Evolutionary conservation across 2,888 invertebrate genomes (phyloP).

Genomic region (Troides aeacus): DNA sequence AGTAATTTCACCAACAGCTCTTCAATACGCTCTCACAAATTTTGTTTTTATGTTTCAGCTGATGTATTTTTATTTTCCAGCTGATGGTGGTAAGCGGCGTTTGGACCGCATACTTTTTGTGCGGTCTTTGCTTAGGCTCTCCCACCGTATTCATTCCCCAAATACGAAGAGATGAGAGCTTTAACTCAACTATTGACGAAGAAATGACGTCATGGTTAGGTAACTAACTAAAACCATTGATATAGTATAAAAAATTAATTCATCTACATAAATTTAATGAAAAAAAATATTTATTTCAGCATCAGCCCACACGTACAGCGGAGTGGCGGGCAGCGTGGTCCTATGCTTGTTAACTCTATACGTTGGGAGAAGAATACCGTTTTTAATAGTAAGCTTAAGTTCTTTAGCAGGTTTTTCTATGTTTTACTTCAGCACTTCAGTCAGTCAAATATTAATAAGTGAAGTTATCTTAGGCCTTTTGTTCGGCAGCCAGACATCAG

Average conservation of each 20-base stretch:
- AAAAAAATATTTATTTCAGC: slow-evolving; percentile 34
- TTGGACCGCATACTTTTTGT: slow-evolving; percentile 9
- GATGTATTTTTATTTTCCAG: background rate
- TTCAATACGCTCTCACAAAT: no score
- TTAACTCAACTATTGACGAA: slow-evolving; percentile 36
- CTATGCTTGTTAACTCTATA: background rate
- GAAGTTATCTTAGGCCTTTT: slow-evolving; percentile 13
- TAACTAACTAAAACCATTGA: slow-evolving; percentile 34
- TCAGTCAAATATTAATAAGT: slow-evolving; percentile 11
- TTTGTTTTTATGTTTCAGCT: background rate
- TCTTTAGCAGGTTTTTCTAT: slow-evolving; percentile 15
- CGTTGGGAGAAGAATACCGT: slow-evolving; percentile 14
- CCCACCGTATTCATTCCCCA: slow-evolving; percentile 30
- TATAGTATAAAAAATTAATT: no score
- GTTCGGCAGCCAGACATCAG: slow-evolving; percentile 8
- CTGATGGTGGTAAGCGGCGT: slow-evolving; percentile 3
- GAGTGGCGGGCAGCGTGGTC: background rate
- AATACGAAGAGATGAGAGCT: slow-evolving; percentile 10
- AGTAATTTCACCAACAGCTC: no score
- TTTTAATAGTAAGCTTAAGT: slow-evolving; percentile 1
- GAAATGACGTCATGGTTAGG: slow-evolving; percentile 55
- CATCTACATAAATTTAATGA: background rate
- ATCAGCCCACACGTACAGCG: slow-evolving; percentile 6
- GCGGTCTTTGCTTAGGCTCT: slow-evolving; percentile 17
- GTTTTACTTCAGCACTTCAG: slow-evolving; percentile 8